These are phyloP conservation scores for Geophilus truncorum DNA, from an alignment of 2,888 invertebrate genomes.

Conservation along the genomic window DNA sequence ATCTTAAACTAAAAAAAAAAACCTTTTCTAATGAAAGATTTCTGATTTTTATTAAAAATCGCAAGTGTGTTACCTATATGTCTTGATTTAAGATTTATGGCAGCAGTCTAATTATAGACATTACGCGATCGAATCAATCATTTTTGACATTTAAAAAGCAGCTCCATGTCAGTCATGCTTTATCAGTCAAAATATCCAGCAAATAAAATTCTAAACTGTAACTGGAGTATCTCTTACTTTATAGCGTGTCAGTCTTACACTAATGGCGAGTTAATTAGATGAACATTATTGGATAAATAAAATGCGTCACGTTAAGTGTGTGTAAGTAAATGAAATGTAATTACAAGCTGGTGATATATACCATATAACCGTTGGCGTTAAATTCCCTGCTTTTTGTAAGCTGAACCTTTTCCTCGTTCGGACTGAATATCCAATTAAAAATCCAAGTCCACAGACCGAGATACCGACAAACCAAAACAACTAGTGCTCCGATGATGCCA, in stretches of 20 bases:
- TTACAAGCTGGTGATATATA: conserved; percentile 48
- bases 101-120: too few relatives aligned
- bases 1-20: too few relatives aligned
- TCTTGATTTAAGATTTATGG: too few relatives aligned
- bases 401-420: conserved; percentile 55
- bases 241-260: too few relatives aligned
- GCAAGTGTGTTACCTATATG: too few relatives aligned
- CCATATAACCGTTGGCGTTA: conserved; percentile 63
- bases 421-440: conserved; percentile 54
- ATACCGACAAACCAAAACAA: conserved; percentile 48
- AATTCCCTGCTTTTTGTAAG: conserved; percentile 56
- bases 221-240: too few relatives aligned
- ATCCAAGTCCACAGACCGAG: conserved; percentile 51
- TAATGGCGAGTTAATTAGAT: neutral
- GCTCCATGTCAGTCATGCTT: conserved; percentile 31
- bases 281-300: neutral
- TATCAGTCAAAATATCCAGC: too few relatives aligned
- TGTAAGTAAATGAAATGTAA: neutral
- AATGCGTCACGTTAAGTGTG: neutral
- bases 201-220: neutral
- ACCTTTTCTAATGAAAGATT: too few relatives aligned
- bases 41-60: too few relatives aligned
- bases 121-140: too few relatives aligned
- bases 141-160: neutral
- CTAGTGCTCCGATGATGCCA: conserved; percentile 47